Evolutionary conservation across 1,140 invertebrate species (phyloP).

Genomic region (Euwallacea similis): DNA sequence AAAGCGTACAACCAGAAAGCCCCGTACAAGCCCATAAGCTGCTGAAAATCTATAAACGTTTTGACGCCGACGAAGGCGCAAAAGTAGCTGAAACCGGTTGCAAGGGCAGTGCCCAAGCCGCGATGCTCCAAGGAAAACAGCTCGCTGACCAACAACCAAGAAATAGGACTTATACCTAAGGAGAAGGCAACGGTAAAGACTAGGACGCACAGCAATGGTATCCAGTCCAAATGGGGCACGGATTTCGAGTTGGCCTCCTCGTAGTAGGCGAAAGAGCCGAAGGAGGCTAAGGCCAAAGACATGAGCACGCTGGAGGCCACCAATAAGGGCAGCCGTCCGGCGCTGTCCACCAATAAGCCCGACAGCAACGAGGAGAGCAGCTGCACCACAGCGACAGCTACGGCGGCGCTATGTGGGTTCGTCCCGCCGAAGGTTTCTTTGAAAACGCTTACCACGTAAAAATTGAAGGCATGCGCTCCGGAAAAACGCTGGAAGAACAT

Average conservation of each 20-base stretch:
- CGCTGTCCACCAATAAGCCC: conserved; percentile 76
- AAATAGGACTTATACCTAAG: conserved; percentile 87
- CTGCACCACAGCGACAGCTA: conserved; percentile 77
- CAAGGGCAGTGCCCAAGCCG: conserved; percentile 79
- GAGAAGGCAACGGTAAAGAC: conserved; percentile 83
- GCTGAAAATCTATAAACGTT: conserved; percentile 81
- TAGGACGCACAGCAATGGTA: conserved; percentile 77
- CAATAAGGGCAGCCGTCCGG: conserved; percentile 74
- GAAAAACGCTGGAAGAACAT: conserved; percentile 86
- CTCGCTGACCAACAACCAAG: conserved; percentile 84
- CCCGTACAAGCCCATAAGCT: conserved; percentile 73
- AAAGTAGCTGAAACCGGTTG: conserved; percentile 83
- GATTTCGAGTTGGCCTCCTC: conserved; percentile 58
- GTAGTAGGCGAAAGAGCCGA: conserved; percentile 79
- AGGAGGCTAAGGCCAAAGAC: conserved; percentile 76
- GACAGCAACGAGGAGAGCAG: conserved; percentile 76
- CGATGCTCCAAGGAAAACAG: conserved; percentile 84
- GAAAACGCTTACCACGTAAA: conserved; percentile 80
- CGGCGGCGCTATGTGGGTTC: conserved; percentile 80
- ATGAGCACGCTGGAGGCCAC: conserved; percentile 81
- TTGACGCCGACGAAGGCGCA: conserved; percentile 88
- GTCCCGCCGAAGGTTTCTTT: conserved; percentile 74
- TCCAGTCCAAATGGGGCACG: conserved; percentile 66
- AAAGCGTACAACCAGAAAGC: conserved; percentile 89
- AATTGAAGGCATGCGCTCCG: conserved; percentile 79